Conservation (phyloP, 2,888 invertebrate species). For the Acanthoscelides obtectus region DNA sequence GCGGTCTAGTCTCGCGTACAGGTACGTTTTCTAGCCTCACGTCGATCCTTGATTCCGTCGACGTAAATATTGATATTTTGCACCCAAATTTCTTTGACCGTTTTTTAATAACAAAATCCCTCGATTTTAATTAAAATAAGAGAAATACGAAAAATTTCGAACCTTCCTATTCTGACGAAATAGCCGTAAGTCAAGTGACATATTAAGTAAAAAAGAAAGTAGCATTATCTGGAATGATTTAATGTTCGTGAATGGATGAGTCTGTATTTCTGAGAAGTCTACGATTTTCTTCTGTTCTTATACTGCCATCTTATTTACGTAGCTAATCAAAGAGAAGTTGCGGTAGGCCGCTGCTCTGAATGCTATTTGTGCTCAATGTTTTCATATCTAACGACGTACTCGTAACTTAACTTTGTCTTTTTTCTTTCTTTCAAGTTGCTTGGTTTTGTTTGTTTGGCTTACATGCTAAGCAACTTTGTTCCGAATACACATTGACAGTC, state of each 20-base stretch:
- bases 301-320: neutral
- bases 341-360: no score
- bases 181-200: no score
- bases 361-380: neutral
- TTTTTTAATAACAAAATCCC: no score
- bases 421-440: neutral
- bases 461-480: neutral
- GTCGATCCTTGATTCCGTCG: no score
- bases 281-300: neutral
- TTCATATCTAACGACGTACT: neutral
- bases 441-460: neutral
- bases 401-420: neutral
- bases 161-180: no score
- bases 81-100: no score
- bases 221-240: neutral
- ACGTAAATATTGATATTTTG: no score
- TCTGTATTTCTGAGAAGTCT: neutral
- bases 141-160: no score
- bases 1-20: no score
- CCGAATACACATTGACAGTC: neutral
- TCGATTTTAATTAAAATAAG: no score
- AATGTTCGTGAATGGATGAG: neutral
- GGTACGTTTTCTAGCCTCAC: no score
- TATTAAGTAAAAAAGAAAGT: no score
- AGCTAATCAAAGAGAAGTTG: neutral